Conservation (phyloP, 2,888 invertebrate species). For the Epinotia demarniana region DNA sequence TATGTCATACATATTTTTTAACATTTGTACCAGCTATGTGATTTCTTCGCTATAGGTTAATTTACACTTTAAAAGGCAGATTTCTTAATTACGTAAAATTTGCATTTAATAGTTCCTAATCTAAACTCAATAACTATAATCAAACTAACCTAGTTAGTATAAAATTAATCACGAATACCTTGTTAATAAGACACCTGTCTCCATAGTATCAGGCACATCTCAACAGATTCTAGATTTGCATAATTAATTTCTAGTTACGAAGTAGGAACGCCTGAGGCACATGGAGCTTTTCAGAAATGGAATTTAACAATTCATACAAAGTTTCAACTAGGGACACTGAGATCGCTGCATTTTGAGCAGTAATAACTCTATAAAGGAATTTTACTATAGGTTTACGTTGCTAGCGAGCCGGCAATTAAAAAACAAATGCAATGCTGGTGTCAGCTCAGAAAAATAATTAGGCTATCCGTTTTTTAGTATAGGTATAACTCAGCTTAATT, state of each 20-base stretch:
- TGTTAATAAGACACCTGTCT: conserved; percentile 42
- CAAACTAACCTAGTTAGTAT: not conserved
- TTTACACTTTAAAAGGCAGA: too few relatives aligned
- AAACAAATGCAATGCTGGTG: too few relatives aligned
- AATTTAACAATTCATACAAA: conserved; percentile 82
- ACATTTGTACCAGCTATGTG: too few relatives aligned
- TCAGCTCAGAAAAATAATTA: too few relatives aligned
- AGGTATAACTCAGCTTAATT: too few relatives aligned
- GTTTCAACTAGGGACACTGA: conserved; percentile 65
- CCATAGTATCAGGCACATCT: conserved; percentile 51
- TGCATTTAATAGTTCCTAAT: not conserved
- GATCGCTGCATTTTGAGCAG: conserved; percentile 51
- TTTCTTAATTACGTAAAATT: not conserved
- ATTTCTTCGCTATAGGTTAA: too few relatives aligned
- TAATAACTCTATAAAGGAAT: conserved; percentile 11
- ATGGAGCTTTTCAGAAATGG: conserved; percentile 74
- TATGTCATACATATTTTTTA: too few relatives aligned
- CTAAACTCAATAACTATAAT: not conserved
- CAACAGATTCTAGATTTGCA: conserved; percentile 73
- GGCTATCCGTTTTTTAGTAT: too few relatives aligned
- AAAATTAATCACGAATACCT: conserved; percentile 4
- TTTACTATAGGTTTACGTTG: not conserved
- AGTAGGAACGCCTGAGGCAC: conserved; percentile 67
- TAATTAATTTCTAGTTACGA: conserved; percentile 82
- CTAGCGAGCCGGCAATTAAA: not conserved